phyloP scores from a whole-genome alignment of 1,140 invertebrate genomes.

The Stenopsyche tienmushanensis region DNA sequence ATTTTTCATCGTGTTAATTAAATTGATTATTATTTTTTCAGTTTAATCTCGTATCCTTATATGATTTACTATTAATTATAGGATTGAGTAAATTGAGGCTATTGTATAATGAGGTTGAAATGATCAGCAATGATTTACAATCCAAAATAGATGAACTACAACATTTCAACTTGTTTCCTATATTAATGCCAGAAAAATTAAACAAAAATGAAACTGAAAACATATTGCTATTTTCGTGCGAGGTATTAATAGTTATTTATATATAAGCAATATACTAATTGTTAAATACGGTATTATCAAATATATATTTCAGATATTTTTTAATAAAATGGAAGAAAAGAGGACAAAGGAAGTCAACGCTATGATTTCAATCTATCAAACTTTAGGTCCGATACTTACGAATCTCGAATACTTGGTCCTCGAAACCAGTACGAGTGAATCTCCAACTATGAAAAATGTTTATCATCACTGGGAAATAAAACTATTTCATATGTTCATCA shows the following conservation, averaged over 20 bases:
- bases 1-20: constrained; percentile 5
- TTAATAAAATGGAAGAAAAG: constrained; percentile 65
- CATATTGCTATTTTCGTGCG: constrained; percentile 33
- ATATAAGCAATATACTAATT: constrained; percentile 2
- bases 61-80: constrained; percentile 18
- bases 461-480: constrained; percentile 71
- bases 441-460: constrained; percentile 64
- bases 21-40: background rate
- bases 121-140: constrained; percentile 72
- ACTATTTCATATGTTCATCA: constrained; percentile 62
- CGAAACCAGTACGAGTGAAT: constrained; percentile 64
- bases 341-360: constrained; percentile 65
- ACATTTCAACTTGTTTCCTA: constrained; percentile 59
- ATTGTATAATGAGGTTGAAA: constrained; percentile 65
- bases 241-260: constrained; percentile 27
- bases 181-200: constrained; percentile 20
- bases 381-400: constrained; percentile 72
- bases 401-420: constrained; percentile 79
- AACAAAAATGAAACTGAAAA: constrained; percentile 14
- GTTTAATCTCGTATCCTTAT: background rate
- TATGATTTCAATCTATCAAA: constrained; percentile 70
- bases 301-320: constrained; percentile 60
- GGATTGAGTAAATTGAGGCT: constrained; percentile 21
- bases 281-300: background rate
- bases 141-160: constrained; percentile 59